Conservation (phyloP, 37 sponge, comb jelly and placozoan species). For the Cliona cf. orientalis region DNA sequence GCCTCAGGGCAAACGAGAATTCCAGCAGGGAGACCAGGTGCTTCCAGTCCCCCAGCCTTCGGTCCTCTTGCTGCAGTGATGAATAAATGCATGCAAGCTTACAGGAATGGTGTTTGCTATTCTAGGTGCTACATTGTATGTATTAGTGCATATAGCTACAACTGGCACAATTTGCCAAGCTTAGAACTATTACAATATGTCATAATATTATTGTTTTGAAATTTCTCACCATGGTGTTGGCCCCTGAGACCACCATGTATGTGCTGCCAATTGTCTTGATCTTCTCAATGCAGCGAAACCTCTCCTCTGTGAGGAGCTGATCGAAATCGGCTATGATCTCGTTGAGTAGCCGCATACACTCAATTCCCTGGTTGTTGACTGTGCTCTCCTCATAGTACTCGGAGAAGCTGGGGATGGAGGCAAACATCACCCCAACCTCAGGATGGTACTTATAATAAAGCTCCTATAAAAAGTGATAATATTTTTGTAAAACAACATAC, state of each 20-base stretch:
- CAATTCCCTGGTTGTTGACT: constrained; percentile 78
- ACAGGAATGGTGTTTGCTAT: too few species aligned
- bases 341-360: constrained; percentile 86
- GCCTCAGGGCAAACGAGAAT: constrained; percentile 78
- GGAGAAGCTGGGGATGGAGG: constrained; percentile 79
- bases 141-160: too few species aligned
- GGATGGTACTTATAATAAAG: neutral
- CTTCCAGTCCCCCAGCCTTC: constrained; percentile 27
- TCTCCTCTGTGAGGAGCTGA: constrained; percentile 48
- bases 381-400: constrained; percentile 82
- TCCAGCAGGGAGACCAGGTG: constrained; percentile 65
- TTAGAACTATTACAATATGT: too few species aligned
- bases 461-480: neutral
- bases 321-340: constrained; percentile 71
- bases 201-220: neutral
- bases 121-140: too few species aligned
- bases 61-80: too few species aligned
- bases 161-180: too few species aligned
- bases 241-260: constrained; percentile 86
- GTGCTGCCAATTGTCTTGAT: constrained; percentile 88
- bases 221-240: constrained; percentile 28
- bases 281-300: constrained; percentile 70
- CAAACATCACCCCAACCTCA: constrained; percentile 77
- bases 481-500: neutral
- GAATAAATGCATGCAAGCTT: too few species aligned